A percentile compares a stretch with the other conserved stretches of the same genome.
These are phyloP conservation scores for Gandaritis pyraliata DNA, from an alignment of 2,888 invertebrate species.

Conservation along the genomic window DNA sequence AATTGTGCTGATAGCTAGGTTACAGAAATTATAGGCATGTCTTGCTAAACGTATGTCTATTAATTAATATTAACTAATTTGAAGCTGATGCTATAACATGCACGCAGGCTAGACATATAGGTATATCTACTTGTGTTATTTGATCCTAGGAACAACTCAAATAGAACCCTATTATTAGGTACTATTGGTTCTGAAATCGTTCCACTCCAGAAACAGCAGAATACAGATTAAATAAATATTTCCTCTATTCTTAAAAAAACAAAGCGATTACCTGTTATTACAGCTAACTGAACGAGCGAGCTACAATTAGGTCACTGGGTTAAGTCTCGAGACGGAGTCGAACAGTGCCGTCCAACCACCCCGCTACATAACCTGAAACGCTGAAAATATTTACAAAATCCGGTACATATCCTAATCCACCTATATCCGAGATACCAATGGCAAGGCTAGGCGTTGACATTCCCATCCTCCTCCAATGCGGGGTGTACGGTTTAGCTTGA, in stretches of 20 bases:
- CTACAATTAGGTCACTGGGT: constrained; percentile 29
- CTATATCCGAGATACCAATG: constrained; percentile 77
- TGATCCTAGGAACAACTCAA: no score
- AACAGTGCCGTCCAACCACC: constrained; percentile 26
- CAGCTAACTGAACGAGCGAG: constrained; percentile 12
- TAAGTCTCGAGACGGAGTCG: constrained; percentile 12
- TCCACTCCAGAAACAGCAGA: no score
- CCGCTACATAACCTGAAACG: constrained; percentile 41
- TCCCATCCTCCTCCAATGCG: constrained; percentile 76
- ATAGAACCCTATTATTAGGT: no score
- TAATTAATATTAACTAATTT: not conserved
- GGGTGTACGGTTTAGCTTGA: constrained; percentile 77
- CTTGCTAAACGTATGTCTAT: no score
- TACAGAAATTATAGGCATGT: no score
- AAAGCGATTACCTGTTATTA: not conserved
- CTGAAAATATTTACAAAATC: constrained; percentile 47
- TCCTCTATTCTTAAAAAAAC: no score
- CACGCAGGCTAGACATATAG: no score
- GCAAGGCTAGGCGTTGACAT: constrained; percentile 74
- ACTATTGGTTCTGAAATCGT: no score
- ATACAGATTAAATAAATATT: no score
- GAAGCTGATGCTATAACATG: no score
- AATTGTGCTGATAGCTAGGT: no score
- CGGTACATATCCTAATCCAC: constrained; percentile 76
- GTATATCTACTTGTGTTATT: no score